A percentile compares a stretch with the other conserved stretches of the same genome.
These are phyloP conservation scores for Drosophila kanapiae DNA, from an alignment of 1,140 invertebrate species.

Conservation along the genomic window DNA sequence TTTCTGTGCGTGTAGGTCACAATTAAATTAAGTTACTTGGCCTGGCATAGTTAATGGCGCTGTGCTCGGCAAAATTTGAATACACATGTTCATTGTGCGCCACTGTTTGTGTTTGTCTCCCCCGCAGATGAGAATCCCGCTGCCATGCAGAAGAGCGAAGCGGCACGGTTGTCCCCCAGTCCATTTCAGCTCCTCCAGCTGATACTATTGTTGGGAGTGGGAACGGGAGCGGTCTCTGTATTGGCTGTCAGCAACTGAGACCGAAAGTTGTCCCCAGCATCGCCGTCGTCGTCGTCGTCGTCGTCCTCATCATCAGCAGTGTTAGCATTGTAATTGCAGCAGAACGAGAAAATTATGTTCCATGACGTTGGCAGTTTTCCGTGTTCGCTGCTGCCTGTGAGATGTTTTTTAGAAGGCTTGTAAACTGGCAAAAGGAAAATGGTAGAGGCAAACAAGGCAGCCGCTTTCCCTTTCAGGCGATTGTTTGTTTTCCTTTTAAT, in stretches of 20 bases:
- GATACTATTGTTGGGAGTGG: conserved; percentile 30
- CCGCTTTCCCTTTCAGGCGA: conserved; percentile 57
- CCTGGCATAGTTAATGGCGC: conserved; percentile 33
- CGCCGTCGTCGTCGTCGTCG: not conserved
- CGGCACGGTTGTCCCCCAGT: conserved; percentile 17
- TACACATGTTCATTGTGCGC: conserved; percentile 54
- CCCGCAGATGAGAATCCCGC: conserved; percentile 82
- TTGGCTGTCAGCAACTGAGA: conserved; percentile 49
- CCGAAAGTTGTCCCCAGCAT: conserved; percentile 32
- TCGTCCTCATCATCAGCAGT: conserved; percentile 13
- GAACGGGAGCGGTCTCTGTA: not conserved
- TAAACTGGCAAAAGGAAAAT: conserved; percentile 28
- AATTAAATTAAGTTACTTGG: conserved; percentile 74
- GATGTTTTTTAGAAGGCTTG: conserved; percentile 38
- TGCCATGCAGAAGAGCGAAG: conserved; percentile 78
- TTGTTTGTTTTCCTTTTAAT: conserved; percentile 65
- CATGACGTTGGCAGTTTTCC: conserved; percentile 42
- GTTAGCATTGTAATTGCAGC: conserved; percentile 53
- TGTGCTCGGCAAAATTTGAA: conserved; percentile 56
- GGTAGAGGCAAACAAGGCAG: conserved; percentile 51
- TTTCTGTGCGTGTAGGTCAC: conserved; percentile 23
- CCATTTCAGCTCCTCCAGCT: conserved; percentile 23
- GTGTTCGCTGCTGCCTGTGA: not conserved
- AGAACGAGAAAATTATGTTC: conserved; percentile 51
- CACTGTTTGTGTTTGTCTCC: conserved; percentile 49